Base-by-base conservation (phyloP, 2,797 vertebrate genomes). In the Mastacembelus armatus region DNA sequence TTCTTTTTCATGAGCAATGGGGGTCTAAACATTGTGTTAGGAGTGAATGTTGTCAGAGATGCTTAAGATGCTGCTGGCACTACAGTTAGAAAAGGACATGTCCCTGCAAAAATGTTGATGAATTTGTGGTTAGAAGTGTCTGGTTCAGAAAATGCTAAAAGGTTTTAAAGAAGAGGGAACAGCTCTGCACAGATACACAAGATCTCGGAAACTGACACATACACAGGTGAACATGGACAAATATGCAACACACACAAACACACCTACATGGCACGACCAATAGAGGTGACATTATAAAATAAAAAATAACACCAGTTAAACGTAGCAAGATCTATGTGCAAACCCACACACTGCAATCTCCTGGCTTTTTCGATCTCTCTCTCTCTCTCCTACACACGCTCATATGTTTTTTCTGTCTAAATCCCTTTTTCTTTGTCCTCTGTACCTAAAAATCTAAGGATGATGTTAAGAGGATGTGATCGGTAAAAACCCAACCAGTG, bases 211-310 rank as follows among this genome's bases (percentile, higher is more conserved):
- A 43, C 26, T 10, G 1, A 32, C 14, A 16, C 29, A n/a, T 7
- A 32, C 12, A 51, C 19, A 33, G 16, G 21, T 9, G 15, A 16
- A 56, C 16, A 16, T 7, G 18, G 7, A 38, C 16, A 48, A 21
- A 10, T 5, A 48, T 44, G 5, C 9, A 21, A 47, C 30, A 50
- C 59, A 63, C 21, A 66, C 24, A 66, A 5, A 44, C 32, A 51
- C n/a, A n/a, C n/a, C n/a, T n/a, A n/a, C n/a, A n/a, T n/a, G n/a
- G 14, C 27, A 70, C 40, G 18, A 47, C 55, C 73, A 65, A 80
- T 67, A 50, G 49, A 74, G 54, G 29, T 76, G 61, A 77, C 55
- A 73, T 83, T 66, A 74, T 45, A 50, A 66, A 30, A 39, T 19
- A 52, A 71, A 63, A 60, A 49, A 33, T 51, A 43, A n/a, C 26